Conservation (phyloP, 2,113 vertebrate species). For the Podarcis raffonei region DNA sequence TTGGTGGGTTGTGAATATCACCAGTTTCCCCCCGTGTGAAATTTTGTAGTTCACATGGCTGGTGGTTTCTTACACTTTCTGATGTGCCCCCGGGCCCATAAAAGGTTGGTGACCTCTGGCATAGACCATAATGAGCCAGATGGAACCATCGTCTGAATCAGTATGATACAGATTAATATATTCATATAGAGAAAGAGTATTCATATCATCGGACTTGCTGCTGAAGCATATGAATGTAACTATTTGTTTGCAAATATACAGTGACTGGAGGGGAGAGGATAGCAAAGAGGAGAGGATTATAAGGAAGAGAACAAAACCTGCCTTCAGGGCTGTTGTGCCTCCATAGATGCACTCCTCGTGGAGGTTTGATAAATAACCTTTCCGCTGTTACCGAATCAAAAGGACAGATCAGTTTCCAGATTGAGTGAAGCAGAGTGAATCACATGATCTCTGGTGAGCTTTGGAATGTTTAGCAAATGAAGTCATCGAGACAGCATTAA, state of each 20-base stretch:
- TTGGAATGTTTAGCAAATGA: constrained; percentile 72
- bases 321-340: neutral
- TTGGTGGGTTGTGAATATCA: too few species aligned
- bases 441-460: constrained; percentile 58
- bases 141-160: too few species aligned
- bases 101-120: too few species aligned
- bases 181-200: neutral
- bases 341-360: neutral
- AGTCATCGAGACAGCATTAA: constrained; percentile 74
- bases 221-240: neutral
- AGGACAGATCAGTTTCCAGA: constrained; percentile 45
- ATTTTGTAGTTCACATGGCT: too few species aligned
- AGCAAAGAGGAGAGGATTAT: neutral
- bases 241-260: neutral
- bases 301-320: constrained; percentile 6
- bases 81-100: too few species aligned
- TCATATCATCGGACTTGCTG: neutral
- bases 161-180: too few species aligned
- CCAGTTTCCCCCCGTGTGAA: too few species aligned
- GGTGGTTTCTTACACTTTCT: too few species aligned
- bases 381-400: constrained; percentile 58
- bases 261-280: constrained; percentile 1
- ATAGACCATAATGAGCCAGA: too few species aligned
- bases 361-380: constrained; percentile 52
- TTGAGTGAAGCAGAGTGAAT: constrained; percentile 60